Conservation (phyloP, 2,797 vertebrate species). For the Hozukius guyotensis region DNA sequence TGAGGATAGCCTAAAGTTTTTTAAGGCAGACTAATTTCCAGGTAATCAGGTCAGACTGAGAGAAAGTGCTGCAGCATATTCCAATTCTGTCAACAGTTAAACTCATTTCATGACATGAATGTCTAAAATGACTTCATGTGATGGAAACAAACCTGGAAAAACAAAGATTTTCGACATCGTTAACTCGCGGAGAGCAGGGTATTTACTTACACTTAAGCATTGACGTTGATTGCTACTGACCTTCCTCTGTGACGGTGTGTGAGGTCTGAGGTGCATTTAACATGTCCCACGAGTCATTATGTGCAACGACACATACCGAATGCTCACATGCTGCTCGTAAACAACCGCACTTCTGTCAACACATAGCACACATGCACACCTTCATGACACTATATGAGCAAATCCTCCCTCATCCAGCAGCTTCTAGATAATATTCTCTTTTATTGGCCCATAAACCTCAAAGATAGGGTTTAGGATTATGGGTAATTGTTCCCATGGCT, state of each 20-base stretch:
- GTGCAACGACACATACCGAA: not conserved
- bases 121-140: slow-evolving; percentile 26
- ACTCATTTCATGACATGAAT: slow-evolving; percentile 29
- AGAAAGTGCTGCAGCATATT: slow-evolving; percentile 19
- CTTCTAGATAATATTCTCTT: slow-evolving; percentile 20
- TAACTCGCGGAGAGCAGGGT: slow-evolving; percentile 8
- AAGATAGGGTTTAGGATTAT: slow-evolving; percentile 25
- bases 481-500: slow-evolving; percentile 29
- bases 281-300: slow-evolving; percentile 16
- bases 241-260: slow-evolving; percentile 33
- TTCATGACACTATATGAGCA: not conserved
- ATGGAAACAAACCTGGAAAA: slow-evolving; percentile 61
- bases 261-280: slow-evolving; percentile 53
- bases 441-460: slow-evolving; percentile 42
- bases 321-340: not conserved
- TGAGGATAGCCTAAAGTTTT: not conserved
- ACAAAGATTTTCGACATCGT: slow-evolving; percentile 27
- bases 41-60: slow-evolving; percentile 52
- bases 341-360: slow-evolving; percentile 23
- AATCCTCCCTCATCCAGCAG: slow-evolving; percentile 14
- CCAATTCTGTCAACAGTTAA: slow-evolving; percentile 53
- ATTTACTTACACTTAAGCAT: slow-evolving; percentile 41
- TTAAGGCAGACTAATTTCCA: slow-evolving; percentile 34
- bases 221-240: slow-evolving; percentile 40
- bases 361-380: not conserved